phyloP scores from a whole-genome alignment of 2,797 vertebrate genomes.

The Rousettus madagascariensis region DNA sequence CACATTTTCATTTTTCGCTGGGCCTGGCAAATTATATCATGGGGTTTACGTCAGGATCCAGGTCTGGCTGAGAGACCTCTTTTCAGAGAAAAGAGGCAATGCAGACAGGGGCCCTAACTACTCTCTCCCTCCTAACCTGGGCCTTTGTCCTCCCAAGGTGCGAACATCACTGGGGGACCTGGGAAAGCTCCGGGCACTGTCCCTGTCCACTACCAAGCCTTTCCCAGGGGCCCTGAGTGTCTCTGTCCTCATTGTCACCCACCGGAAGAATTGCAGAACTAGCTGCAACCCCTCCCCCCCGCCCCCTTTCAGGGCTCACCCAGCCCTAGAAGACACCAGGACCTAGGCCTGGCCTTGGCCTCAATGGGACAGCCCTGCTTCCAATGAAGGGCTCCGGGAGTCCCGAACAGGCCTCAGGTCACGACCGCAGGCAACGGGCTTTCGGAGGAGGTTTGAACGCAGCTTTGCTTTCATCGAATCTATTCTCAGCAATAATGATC shows the following conservation, averaged over 20 bases:
- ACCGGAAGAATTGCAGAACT: not conserved
- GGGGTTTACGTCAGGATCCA: not conserved
- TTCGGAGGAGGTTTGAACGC: too few species aligned
- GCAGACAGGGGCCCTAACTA: not conserved
- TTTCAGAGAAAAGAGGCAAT: not conserved
- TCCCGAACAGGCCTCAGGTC: not conserved
- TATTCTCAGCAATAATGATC: too few species aligned
- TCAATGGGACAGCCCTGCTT: not conserved
- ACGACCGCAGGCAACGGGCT: not conserved
- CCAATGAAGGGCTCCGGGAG: not conserved
- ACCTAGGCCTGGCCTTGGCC: not conserved
- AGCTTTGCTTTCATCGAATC: not conserved
- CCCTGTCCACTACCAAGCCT: constrained; percentile 79
- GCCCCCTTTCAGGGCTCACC: not conserved
- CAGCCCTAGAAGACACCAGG: not conserved
- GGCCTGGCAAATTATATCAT: not conserved
- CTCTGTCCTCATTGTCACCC: not conserved
- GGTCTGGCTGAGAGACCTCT: not conserved
- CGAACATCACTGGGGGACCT: constrained; percentile 80
- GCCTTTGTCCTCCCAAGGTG: constrained; percentile 68
- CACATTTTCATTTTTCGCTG: not conserved
- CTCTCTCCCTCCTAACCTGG: not conserved
- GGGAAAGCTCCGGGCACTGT: constrained; percentile 85
- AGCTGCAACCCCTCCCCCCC: fast-evolving
- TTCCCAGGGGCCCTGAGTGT: not conserved